Evolutionary conservation across 2,888 invertebrate genomes (phyloP), one percentile per base, ranked within the genome.

Genomic region (Eudemis profundana): DNA sequence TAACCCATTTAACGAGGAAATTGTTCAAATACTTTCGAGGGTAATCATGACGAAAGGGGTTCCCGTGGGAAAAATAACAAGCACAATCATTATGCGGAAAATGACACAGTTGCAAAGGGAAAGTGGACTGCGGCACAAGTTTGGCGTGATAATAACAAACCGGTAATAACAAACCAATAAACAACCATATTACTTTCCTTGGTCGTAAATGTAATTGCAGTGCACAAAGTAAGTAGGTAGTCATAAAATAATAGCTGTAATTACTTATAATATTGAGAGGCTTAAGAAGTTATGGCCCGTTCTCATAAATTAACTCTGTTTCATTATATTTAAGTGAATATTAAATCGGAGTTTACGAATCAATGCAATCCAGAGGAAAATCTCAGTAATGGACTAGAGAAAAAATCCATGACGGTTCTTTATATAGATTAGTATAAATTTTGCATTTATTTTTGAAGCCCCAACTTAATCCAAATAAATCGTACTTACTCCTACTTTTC

Each of bases 71-170:
- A 64, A 19, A 59, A 27, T 15, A 44, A 44, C 64, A 51, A 27
- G 38, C 50, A 44, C 51, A 44, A 59, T 44, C 57, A 50, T 44
- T 54, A 57, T 17, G 64, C 57, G 64, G 57, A 64, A 64, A 57
- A 64, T 44, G 44, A 56, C 44, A 29, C n/a, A 23, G n/a, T 64
- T 44, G 27, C 27, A 29, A 42, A 64, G 64, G 23, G 57, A 64
- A 59, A 64, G 64, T 51, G 62, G 54, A 47, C 47, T 44, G 33
- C 36, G 10, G 23, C n/a, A 33, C 33, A 59, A 38, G 50, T 57
- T 59, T 59, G 50, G 50, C 63, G 50, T 64, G 57, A 59, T 51
- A n/a, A n/a, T n/a, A n/a, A n/a, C n/a, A n/a, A n/a, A n/a, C n/a
- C 19, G 50, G 40, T 57, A 40, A 27, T 38, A 49, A 40, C 38